phyloP scores from a whole-genome alignment of 1,140 invertebrate genomes.

The Tribolium castaneum region DNA sequence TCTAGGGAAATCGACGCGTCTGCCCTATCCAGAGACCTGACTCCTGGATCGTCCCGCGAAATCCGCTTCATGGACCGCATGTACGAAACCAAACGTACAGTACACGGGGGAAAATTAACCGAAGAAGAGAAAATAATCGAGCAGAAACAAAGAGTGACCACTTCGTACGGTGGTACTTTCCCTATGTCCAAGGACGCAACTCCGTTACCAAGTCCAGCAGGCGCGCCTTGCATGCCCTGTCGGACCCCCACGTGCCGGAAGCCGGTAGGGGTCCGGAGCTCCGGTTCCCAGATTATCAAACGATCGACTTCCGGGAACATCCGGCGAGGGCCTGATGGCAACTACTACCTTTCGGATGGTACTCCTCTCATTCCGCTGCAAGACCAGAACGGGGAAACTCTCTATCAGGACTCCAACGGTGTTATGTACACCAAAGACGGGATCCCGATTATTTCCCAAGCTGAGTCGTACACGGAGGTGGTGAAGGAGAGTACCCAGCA shows the following conservation, averaged over 20 bases:
- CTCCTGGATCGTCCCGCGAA: not conserved
- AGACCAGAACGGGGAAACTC: not conserved
- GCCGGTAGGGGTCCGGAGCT: not conserved
- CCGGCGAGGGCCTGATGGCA: not conserved
- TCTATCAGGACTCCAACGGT: not conserved
- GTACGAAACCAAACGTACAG: not conserved
- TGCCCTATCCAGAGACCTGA: too few species aligned
- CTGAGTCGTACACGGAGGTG: not conserved
- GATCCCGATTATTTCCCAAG: not conserved
- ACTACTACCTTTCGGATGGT: not conserved
- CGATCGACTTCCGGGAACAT: not conserved
- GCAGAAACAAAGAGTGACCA: not conserved
- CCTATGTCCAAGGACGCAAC: constrained; percentile 28
- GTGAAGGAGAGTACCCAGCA: not conserved
- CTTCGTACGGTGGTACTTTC: constrained; percentile 44
- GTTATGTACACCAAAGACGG: not conserved
- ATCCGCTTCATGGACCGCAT: not conserved
- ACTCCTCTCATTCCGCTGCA: not conserved
- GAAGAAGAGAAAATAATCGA: not conserved
- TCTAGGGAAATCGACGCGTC: too few species aligned
- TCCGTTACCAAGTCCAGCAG: constrained; percentile 29
- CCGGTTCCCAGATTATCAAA: not conserved
- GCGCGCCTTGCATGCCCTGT: not conserved
- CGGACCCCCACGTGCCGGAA: not conserved
- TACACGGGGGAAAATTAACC: not conserved